A percentile compares a stretch with the other conserved stretches of the same genome.
Conservation (phyloP, 2,113 vertebrate species). For the Egretta garzetta region DNA sequence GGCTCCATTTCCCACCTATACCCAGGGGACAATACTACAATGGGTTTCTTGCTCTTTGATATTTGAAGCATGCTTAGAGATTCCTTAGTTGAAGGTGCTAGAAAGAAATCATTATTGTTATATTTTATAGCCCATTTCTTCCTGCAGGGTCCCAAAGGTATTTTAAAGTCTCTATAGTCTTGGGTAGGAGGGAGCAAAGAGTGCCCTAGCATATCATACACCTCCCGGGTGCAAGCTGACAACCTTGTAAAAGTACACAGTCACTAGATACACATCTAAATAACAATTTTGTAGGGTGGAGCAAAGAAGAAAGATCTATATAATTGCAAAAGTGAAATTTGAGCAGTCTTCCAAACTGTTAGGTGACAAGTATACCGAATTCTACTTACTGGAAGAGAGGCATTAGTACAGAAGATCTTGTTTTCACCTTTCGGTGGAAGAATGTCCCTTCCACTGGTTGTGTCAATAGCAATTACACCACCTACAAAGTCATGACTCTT, state of each 20-base stretch:
- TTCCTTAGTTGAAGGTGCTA: not conserved
- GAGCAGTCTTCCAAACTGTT: not conserved
- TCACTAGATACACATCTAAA: not conserved
- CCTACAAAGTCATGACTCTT: not conserved
- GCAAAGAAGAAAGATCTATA: not conserved
- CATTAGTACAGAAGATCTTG: not conserved
- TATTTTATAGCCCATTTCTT: not conserved
- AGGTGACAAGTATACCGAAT: not conserved
- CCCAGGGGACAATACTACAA: not conserved
- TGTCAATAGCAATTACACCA: not conserved
- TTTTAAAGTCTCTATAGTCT: not conserved
- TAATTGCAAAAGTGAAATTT: not conserved
- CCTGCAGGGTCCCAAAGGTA: not conserved
- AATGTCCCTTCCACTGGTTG: not conserved
- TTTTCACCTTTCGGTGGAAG: not conserved
- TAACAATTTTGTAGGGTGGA: not conserved
- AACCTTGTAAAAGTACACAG: not conserved
- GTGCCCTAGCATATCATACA: not conserved
- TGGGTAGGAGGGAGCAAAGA: not conserved
- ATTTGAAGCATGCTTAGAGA: not conserved
- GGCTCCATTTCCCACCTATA: not conserved
- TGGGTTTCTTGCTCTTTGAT: not conserved
- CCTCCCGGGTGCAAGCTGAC: not conserved
- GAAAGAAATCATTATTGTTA: not conserved
- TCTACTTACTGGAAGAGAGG: not conserved